Percentiles rank a stretch among this genome's conserved stretches.
Conservation (phyloP, 2,797 vertebrate genomes). For the Enteromius mattozi region DNA sequence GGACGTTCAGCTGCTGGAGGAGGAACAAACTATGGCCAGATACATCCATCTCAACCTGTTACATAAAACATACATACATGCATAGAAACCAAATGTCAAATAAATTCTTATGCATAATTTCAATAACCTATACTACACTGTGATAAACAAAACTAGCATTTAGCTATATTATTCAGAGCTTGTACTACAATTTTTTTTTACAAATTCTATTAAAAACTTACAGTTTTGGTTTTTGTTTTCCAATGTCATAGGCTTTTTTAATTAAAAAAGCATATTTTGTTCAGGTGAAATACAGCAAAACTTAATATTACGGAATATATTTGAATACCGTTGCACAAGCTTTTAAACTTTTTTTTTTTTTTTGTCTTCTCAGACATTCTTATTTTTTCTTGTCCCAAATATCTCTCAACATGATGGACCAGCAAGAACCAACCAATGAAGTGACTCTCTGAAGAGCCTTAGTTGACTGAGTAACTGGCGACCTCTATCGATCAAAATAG, state of each 20-base stretch:
- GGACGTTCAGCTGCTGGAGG: constrained; percentile 96
- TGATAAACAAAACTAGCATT: neutral
- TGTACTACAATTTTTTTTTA: neutral
- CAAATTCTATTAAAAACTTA: neutral
- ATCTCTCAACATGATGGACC: neutral
- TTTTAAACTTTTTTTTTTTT: neutral
- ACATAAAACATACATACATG: constrained; percentile 40
- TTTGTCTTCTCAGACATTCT: neutral
- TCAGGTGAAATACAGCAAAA: neutral
- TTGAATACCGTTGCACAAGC: neutral
- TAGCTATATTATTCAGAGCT: neutral
- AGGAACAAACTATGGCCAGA: constrained; percentile 92
- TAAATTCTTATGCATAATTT: neutral
- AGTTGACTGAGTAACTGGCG: constrained; percentile 32
- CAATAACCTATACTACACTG: neutral
- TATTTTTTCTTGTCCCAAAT: neutral
- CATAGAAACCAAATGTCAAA: constrained; percentile 12
- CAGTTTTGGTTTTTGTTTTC: neutral
- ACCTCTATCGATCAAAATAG: constrained; percentile 58
- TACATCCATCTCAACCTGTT: constrained; percentile 83
- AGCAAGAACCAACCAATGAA: constrained; percentile 11
- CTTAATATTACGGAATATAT: neutral
- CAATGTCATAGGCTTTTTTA: neutral
- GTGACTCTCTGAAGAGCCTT: constrained; percentile 1
- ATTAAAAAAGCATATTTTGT: neutral